These are phyloP conservation scores for Phengaris alcon DNA, from an alignment of 2,888 invertebrate genomes.

Conservation along the genomic window DNA sequence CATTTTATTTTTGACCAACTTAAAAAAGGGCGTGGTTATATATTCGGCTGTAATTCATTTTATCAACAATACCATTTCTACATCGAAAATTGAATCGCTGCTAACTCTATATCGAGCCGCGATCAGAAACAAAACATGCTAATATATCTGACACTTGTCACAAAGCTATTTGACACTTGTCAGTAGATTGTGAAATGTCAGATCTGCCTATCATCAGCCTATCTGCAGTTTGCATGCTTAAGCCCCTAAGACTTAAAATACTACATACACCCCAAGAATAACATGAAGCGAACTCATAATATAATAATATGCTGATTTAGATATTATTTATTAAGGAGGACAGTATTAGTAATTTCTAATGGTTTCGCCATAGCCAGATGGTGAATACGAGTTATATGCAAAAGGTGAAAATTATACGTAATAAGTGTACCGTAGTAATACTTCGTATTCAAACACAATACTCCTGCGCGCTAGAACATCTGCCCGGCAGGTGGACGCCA, in stretches of 20 bases:
- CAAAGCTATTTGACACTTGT: too few species aligned
- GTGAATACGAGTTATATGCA: constrained; percentile 17
- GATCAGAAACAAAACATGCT: too few species aligned
- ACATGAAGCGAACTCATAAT: not conserved
- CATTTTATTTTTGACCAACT: not conserved
- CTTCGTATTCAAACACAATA: constrained; percentile 21
- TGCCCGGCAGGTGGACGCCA: constrained; percentile 60
- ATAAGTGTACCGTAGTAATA: constrained; percentile 23
- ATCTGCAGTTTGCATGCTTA: too few species aligned
- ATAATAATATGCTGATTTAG: not conserved
- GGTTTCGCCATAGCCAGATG: constrained; percentile 25
- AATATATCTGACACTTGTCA: too few species aligned
- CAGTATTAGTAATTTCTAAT: constrained; percentile 1
- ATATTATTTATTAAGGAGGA: not conserved
- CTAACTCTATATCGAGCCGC: too few species aligned
- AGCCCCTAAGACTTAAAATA: not conserved
- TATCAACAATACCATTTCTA: too few species aligned
- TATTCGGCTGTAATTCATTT: too few species aligned
- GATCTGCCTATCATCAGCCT: too few species aligned
- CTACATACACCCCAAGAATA: not conserved
- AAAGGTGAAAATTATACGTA: constrained; percentile 26
- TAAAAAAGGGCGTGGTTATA: too few species aligned
- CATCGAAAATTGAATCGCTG: too few species aligned
- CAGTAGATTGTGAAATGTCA: too few species aligned
- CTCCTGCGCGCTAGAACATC: constrained; percentile 60